Evolutionary conservation across 1,140 invertebrate genomes (phyloP).

Genomic region (Psix sp.): DNA sequence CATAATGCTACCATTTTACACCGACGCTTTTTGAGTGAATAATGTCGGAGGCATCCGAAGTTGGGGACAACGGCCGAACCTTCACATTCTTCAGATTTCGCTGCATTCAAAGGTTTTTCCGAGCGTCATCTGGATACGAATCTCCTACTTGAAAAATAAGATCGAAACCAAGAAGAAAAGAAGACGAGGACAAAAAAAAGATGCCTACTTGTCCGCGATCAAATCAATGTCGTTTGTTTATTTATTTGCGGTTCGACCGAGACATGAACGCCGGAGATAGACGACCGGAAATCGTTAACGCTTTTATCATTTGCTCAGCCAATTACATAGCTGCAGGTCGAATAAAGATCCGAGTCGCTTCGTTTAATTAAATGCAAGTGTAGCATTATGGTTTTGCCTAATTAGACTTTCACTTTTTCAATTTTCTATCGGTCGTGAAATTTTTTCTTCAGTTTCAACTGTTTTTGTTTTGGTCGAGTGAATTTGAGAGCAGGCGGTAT

Average conservation of each 20-base stretch:
- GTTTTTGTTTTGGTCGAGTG: neutral
- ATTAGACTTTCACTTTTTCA: neutral
- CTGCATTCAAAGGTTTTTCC: conserved; percentile 46
- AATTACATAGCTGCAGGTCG: neutral
- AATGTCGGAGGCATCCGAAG: conserved; percentile 28
- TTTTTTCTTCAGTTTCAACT: too few species aligned
- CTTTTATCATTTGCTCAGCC: too few species aligned
- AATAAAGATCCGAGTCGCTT: neutral
- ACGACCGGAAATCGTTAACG: conserved; percentile 1
- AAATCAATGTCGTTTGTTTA: too few species aligned
- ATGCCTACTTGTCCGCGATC: too few species aligned
- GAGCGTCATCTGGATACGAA: conserved; percentile 59
- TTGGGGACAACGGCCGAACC: conserved; percentile 20
- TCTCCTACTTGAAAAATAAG: conserved; percentile 18
- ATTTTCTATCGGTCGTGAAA: neutral
- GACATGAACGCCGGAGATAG: too few species aligned
- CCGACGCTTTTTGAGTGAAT: conserved; percentile 34
- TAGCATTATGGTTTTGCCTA: too few species aligned
- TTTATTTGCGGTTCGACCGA: too few species aligned
- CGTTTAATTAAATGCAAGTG: too few species aligned
- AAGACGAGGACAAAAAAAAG: too few species aligned
- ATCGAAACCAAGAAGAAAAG: too few species aligned
- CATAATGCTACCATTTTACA: conserved; percentile 40
- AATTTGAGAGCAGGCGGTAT: conserved; percentile 2
- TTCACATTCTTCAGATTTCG: conserved; percentile 61